phyloP scores from a whole-genome alignment of 1,140 invertebrate species.

The Andrena cerasifolii region DNA sequence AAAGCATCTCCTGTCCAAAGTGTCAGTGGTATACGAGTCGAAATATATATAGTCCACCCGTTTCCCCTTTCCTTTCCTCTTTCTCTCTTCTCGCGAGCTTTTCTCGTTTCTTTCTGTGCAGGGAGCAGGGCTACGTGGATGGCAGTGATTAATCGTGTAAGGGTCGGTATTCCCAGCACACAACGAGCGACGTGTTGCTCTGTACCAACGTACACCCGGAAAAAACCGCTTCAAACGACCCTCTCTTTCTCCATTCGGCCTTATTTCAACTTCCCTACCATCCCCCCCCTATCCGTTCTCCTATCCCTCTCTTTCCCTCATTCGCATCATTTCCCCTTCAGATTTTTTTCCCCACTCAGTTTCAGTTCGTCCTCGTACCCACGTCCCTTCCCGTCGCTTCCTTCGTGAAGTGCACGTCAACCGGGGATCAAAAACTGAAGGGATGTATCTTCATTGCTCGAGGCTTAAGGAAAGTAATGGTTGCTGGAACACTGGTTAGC shows the following conservation, averaged over 20 bases:
- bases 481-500: not conserved
- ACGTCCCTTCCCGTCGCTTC: too few relatives aligned
- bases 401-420: not conserved
- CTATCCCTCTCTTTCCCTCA: not conserved
- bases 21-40: slow-evolving; percentile 66
- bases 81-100: slow-evolving; percentile 18
- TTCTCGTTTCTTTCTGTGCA: slow-evolving; percentile 56
- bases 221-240: slow-evolving; percentile 56
- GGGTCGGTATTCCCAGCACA: slow-evolving; percentile 60
- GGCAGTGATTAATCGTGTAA: slow-evolving; percentile 71
- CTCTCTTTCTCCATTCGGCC: slow-evolving; percentile 34
- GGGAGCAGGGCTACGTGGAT: slow-evolving; percentile 41
- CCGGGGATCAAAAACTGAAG: too few relatives aligned
- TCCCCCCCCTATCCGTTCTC: not conserved
- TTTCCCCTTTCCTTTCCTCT: not conserved
- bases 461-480: not conserved
- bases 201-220: slow-evolving; percentile 52
- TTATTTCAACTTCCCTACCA: slow-evolving; percentile 33
- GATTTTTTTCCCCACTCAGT: slow-evolving; percentile 3
- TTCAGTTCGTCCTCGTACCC: not conserved
- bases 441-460: not conserved
- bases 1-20: slow-evolving; percentile 68
- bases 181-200: slow-evolving; percentile 68
- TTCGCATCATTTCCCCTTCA: slow-evolving; percentile 19
- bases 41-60: slow-evolving; percentile 63